phyloP scores from a whole-genome alignment of 2,888 invertebrate genomes.

The Patella depressa region DNA sequence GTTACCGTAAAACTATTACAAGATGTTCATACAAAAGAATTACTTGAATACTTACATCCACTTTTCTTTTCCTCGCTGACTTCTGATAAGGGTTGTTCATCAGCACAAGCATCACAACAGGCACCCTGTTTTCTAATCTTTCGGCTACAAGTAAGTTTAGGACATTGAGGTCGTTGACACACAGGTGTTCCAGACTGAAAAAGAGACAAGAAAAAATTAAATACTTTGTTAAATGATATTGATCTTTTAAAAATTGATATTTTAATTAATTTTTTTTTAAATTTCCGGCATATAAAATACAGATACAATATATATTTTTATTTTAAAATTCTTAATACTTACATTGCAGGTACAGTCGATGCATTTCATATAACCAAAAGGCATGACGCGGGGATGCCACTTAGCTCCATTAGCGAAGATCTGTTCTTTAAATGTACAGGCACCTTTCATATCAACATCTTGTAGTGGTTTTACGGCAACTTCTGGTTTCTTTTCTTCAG shows the following conservation, averaged over 20 bases:
- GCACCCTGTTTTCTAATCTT: constrained; percentile 27
- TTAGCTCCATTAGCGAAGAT: constrained; percentile 83
- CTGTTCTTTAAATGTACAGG: constrained; percentile 79
- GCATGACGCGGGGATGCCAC: constrained; percentile 90
- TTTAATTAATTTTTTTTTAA: background rate
- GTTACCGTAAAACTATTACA: too few species aligned
- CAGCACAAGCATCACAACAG: constrained; percentile 35
- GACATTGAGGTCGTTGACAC: constrained; percentile 32
- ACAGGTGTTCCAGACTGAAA: constrained; percentile 28
- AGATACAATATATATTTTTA: background rate
- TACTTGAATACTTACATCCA: background rate
- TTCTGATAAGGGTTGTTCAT: constrained; percentile 12
- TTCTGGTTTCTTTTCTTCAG: background rate
- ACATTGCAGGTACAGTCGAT: constrained; percentile 91
- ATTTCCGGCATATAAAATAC: background rate
- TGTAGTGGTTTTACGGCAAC: constrained; percentile 29
- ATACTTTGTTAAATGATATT: background rate
- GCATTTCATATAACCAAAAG: constrained; percentile 90
- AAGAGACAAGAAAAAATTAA: background rate
- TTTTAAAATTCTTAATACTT: background rate
- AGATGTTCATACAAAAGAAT: background rate
- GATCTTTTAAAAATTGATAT: background rate
- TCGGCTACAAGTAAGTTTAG: constrained; percentile 26
- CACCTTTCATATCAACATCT: constrained; percentile 38
- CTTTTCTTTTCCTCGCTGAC: constrained; percentile 3